Evolutionary conservation across 2,113 vertebrate species (phyloP), one percentile per base, ranked within the genome.

Genomic region (Ondatra zibethicus): DNA sequence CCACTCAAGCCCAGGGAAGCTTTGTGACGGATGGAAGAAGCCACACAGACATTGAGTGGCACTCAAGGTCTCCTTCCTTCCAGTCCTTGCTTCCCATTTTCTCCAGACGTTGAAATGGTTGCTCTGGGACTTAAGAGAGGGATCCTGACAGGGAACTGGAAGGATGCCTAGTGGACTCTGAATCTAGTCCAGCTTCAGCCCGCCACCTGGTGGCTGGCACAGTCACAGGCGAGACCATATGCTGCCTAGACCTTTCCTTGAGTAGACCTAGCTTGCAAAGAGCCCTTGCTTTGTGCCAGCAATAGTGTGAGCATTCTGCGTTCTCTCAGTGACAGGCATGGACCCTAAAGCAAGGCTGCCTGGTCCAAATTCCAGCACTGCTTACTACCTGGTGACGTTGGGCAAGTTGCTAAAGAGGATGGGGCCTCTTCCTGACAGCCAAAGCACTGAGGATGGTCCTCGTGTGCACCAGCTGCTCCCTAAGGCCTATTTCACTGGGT

Each of bases 121-220:
- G 50, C 33, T 75, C 6, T 29, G 10, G 50, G 70, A 5, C 31
- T 65, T n/a, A 27, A 82, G 55, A 63, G 31, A 58, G 42, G 81
- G 55, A 61, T 50, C 25, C 23, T 1, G n/a, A 70, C 63, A 25
- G 31, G 65, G 31, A n/a, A 45, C 39, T 21, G 33, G 50, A 92
- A 68, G 17, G 6, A 13, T 66, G 47, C 36, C 29, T n/a, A 89
- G 52, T 63, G 39, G 72, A 13, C 33, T 61, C 4, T 19, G 55
- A 47, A 55, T 16, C 42, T 75, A n/a, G 39, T 55, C 52, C 55
- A 17, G 14, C 36, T 23, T 50, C 61, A 52, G 93, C 75, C 88
- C 39, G 88, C 98, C 96, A 73, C 95, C 98, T 98, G 42, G 96
- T 94, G 98, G 90, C 76, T 11, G 3, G 9, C 33, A 7, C 36